Base-by-base conservation (phyloP, 1,140 invertebrate species). In the Tyrophagus putrescentiae region DNA sequence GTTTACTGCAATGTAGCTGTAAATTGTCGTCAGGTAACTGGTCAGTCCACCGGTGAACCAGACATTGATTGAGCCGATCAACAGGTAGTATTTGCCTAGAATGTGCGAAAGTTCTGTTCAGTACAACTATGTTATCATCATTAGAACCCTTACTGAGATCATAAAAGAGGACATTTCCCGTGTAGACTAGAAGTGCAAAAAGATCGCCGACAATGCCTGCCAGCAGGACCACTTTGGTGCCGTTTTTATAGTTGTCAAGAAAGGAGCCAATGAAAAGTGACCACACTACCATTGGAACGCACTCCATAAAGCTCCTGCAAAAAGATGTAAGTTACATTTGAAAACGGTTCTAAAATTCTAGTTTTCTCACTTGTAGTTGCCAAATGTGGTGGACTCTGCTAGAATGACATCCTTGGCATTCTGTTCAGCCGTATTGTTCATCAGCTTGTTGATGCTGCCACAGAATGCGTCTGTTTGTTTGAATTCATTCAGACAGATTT, bases 1-100 rank as follows among this genome's bases (percentile, higher is more conserved):
- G 21, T 54, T 54, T 31, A 54, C 25, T 7, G 25, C 25, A 54
- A 54, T 54, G 31, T 32, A 54, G 3, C 52, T 31, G 25, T 54
- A 27, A 18, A 25, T 33, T 3, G 52, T 27, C 11, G 52, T 27
- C n/a, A 54, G 52, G 11, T 34, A 33, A 33, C 13, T 54, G n/a
- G 25, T 54, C 28, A 54, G 32, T 33, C 52, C 52, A 13, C 52
- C 52, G 2, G 52, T 54, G 2, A 54, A 27, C n/a, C 13, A 31
- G 1, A 54, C 25, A 31, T 31, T n/a, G 9, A 54, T 21, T 2
- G 13, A 27, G 4, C n/a, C 52, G 11, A 54, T 27, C 11, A 54
- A 11, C 13, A 54, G 11, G 27, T 54, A 54, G 27, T 54, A 54
- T 3, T 31, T 31, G 39, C 52, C 27, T 32, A 2, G 3, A 31